A percentile compares a stretch with the other conserved stretches of the same genome.
phyloP scores from a whole-genome alignment of 2,888 invertebrate genomes.

The Lepidocyrtinus sp. region DNA sequence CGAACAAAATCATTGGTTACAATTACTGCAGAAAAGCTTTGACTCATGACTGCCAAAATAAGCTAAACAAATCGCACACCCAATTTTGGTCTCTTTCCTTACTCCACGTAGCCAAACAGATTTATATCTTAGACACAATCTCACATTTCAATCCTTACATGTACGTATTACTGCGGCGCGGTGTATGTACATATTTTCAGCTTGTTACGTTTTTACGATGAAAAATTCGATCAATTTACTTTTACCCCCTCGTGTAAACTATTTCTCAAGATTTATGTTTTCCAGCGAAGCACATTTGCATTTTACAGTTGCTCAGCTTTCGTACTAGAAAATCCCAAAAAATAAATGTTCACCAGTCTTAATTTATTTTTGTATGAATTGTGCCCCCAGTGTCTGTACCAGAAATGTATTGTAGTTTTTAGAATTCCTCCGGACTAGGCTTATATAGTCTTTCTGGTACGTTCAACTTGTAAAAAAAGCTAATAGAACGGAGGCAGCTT shows the following conservation, averaged over 20 bases:
- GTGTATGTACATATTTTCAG: too few relatives aligned
- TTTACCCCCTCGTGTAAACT: neutral
- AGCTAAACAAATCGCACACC: conserved; percentile 4
- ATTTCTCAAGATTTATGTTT: conserved; percentile 28
- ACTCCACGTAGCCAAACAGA: neutral
- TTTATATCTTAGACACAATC: neutral
- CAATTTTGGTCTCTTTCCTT: too few relatives aligned
- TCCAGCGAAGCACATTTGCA: conserved; percentile 31
- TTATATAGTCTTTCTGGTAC: too few relatives aligned
- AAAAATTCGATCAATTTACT: conserved; percentile 46
- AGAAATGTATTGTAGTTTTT: too few relatives aligned
- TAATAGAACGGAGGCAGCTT: too few relatives aligned
- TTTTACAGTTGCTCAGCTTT: conserved; percentile 43
- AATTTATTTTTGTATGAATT: conserved; percentile 11
- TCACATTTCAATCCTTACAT: neutral
- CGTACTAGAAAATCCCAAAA: neutral
- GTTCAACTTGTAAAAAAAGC: too few relatives aligned
- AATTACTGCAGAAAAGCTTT: neutral
- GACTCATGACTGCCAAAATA: conserved; percentile 4
- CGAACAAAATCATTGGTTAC: too few relatives aligned
- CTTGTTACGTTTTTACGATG: conserved; percentile 8
- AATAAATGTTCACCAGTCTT: conserved; percentile 2
- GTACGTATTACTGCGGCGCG: too few relatives aligned
- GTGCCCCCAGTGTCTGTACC: neutral
- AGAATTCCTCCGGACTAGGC: too few relatives aligned